A percentile compares a stretch with the other conserved stretches of the same genome.
Evolutionary conservation across 2,888 invertebrate species (phyloP).

Genomic region (Cheilosia vulpina): DNA sequence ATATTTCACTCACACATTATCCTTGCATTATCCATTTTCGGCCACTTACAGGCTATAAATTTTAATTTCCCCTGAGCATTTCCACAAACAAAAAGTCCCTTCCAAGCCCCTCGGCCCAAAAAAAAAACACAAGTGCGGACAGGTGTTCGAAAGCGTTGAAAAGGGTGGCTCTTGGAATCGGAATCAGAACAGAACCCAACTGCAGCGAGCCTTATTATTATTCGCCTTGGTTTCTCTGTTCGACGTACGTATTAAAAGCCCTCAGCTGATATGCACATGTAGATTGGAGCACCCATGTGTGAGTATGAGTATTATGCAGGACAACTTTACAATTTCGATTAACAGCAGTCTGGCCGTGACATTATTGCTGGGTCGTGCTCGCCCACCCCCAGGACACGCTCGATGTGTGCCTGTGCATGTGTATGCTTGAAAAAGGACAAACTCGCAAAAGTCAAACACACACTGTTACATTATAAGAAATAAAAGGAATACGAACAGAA

Average conservation of each 20-base stretch:
- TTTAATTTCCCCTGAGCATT: conserved; percentile 66
- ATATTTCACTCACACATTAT: conserved; percentile 67
- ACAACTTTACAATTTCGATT: conserved; percentile 72
- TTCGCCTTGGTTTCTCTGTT: conserved; percentile 54
- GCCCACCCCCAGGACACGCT: background rate
- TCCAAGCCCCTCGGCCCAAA: background rate
- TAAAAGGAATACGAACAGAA: conserved; percentile 18
- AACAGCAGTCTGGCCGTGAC: conserved; percentile 74
- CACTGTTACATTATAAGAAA: conserved; percentile 30
- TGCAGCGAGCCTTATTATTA: conserved; percentile 54
- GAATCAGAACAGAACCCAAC: conserved; percentile 11
- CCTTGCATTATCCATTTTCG: conserved; percentile 70
- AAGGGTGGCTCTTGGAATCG: conserved; percentile 32
- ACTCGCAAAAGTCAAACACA: conserved; percentile 62
- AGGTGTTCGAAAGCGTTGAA: conserved; percentile 63
- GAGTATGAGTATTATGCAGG: conserved; percentile 30
- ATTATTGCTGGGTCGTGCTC: conserved; percentile 68
- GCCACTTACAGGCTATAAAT: conserved; percentile 68
- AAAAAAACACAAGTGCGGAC: conserved; percentile 7
- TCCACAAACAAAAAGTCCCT: background rate
- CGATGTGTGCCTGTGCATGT: conserved; percentile 13
- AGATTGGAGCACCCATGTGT: conserved; percentile 31
- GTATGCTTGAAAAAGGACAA: conserved; percentile 57
- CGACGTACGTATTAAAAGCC: conserved; percentile 42
- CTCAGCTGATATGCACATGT: conserved; percentile 37